These are phyloP conservation scores for Andrena camellia DNA, from an alignment of 2,888 invertebrate species.

Conservation along the genomic window DNA sequence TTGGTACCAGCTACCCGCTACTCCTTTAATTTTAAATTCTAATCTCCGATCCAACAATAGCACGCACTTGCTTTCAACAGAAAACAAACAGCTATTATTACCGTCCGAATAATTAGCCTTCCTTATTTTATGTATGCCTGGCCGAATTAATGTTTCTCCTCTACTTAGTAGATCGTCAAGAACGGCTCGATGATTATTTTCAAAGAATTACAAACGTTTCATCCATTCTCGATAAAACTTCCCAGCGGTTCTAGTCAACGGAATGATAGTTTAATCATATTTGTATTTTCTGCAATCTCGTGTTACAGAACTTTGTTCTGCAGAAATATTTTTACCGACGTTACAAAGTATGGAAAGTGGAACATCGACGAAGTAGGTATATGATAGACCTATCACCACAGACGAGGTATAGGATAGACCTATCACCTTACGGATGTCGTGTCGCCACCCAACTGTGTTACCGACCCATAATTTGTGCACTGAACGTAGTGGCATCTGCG, in stretches of 20 bases:
- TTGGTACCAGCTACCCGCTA: background rate
- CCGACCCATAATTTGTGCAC: no score
- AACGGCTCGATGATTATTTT: slow-evolving; percentile 12
- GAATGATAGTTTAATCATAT: background rate
- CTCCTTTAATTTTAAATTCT: background rate
- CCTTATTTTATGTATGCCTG: slow-evolving; percentile 1
- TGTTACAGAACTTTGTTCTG: slow-evolving; percentile 11
- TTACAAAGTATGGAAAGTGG: slow-evolving; percentile 45
- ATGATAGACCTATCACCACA: no score
- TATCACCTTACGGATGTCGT: no score
- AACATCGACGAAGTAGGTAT: no score
- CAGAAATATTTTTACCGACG: slow-evolving; percentile 65
- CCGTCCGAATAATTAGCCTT: slow-evolving; percentile 22
- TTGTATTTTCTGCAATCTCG: slow-evolving; percentile 34
- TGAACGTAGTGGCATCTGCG: no score
- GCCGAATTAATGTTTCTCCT: background rate
- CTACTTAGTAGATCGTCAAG: background rate
- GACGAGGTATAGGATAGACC: no score
- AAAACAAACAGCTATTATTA: slow-evolving; percentile 2
- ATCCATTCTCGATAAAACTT: background rate
- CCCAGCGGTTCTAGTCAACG: background rate
- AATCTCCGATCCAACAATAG: background rate
- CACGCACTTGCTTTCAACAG: slow-evolving; percentile 3
- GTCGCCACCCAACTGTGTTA: no score
- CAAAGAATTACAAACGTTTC: slow-evolving; percentile 1